A percentile compares a stretch with the other conserved stretches of the same genome.
Conservation (phyloP, 2,888 invertebrate species). For the Dicycla oo region DNA sequence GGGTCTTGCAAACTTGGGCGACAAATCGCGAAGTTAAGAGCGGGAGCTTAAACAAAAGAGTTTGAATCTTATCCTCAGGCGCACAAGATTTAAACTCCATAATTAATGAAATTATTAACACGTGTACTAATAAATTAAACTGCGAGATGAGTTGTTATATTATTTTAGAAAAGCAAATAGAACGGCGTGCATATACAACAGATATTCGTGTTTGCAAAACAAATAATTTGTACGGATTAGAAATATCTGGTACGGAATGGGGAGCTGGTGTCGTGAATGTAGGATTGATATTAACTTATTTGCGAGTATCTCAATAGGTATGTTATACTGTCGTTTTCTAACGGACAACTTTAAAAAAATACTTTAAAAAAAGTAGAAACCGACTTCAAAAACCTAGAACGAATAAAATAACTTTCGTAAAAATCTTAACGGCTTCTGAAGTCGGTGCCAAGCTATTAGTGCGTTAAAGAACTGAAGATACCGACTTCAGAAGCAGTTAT, state of each 20-base stretch:
- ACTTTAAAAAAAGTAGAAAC: too few relatives aligned
- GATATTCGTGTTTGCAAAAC: constrained; percentile 61
- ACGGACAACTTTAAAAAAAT: background rate
- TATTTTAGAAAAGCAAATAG: constrained; percentile 67
- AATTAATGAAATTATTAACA: constrained; percentile 56
- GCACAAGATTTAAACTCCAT: constrained; percentile 35
- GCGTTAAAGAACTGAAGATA: too few relatives aligned
- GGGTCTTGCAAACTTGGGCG: constrained; percentile 58
- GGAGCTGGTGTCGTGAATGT: constrained; percentile 4
- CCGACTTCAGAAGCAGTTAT: too few relatives aligned
- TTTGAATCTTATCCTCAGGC: constrained; percentile 45
- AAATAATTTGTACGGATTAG: constrained; percentile 64
- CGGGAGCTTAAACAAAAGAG: constrained; percentile 28
- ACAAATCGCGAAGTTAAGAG: constrained; percentile 62
- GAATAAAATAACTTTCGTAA: too few relatives aligned
- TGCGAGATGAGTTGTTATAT: constrained; percentile 69
- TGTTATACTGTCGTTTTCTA: background rate
- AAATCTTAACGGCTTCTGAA: too few relatives aligned
- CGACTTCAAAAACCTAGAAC: too few relatives aligned
- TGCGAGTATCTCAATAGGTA: constrained; percentile 1
- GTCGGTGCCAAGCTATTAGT: too few relatives aligned
- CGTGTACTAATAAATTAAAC: constrained; percentile 68
- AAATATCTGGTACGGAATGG: constrained; percentile 29
- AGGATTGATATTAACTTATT: constrained; percentile 17
- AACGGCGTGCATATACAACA: constrained; percentile 51